A percentile compares a stretch with the other conserved stretches of the same genome.
Conservation (phyloP, 2,888 invertebrate genomes). For the Antitype chi region DNA sequence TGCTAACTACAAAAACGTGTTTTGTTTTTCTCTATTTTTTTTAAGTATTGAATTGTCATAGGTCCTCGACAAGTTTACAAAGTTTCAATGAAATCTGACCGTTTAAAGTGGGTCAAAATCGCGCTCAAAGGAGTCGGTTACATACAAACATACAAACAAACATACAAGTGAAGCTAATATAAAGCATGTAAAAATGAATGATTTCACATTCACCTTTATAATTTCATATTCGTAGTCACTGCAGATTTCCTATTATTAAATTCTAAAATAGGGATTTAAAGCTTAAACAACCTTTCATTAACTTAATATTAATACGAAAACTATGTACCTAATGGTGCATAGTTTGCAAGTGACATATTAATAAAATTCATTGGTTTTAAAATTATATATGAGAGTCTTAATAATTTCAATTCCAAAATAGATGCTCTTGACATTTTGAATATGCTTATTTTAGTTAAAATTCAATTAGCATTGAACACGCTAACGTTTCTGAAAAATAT, state of each 20-base stretch:
- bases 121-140: too few species aligned
- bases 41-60: too few species aligned
- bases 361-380: slow-evolving; percentile 20
- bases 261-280: background rate
- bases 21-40: too few species aligned
- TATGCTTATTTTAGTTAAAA: background rate
- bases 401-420: slow-evolving; percentile 12
- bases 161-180: too few species aligned
- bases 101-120: too few species aligned
- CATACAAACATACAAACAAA: too few species aligned
- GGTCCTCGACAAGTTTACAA: too few species aligned
- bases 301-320: background rate
- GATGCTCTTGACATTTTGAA: background rate
- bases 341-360: slow-evolving; percentile 37
- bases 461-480: background rate
- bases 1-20: too few species aligned
- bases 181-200: too few species aligned
- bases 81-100: too few species aligned
- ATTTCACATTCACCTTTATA: background rate
- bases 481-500: background rate
- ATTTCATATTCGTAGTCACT: background rate
- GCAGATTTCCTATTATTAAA: background rate
- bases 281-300: background rate
- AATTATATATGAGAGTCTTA: background rate
- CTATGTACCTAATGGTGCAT: background rate